phyloP scores from a whole-genome alignment of 2,888 invertebrate genomes.

The Physocephala rufipes region DNA sequence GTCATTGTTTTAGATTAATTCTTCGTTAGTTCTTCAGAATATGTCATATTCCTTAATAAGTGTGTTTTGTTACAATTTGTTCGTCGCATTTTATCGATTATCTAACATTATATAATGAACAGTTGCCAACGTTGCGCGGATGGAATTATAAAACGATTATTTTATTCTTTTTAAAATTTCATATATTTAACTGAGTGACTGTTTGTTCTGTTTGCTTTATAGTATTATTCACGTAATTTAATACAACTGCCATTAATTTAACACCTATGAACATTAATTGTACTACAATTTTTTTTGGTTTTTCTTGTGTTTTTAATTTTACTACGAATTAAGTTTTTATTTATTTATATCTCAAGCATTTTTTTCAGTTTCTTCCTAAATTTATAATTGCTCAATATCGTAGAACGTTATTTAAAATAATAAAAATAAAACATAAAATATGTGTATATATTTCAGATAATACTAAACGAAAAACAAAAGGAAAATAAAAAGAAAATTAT shows the following conservation, averaged over 20 bases:
- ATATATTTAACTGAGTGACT: too few relatives aligned
- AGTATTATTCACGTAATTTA: conserved; percentile 14
- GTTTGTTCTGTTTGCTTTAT: conserved; percentile 39
- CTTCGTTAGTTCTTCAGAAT: too few relatives aligned
- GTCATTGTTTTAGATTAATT: too few relatives aligned
- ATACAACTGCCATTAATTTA: too few relatives aligned
- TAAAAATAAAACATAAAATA: too few relatives aligned
- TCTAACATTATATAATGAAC: too few relatives aligned
- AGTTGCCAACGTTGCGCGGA: too few relatives aligned
- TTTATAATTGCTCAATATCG: conserved; percentile 39
- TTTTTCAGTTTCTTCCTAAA: conserved; percentile 27
- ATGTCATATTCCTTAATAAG: too few relatives aligned
- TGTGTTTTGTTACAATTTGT: too few relatives aligned
- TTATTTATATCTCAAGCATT: not conserved
- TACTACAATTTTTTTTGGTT: not conserved
- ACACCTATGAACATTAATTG: not conserved
- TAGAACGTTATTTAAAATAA: not conserved
- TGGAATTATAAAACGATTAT: not conserved
- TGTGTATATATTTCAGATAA: conserved; percentile 4
- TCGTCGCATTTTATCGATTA: too few relatives aligned
- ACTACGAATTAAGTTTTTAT: conserved; percentile 15
- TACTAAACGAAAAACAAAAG: too few relatives aligned
- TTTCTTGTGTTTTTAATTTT: conserved; percentile 7
- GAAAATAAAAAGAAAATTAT: not conserved
- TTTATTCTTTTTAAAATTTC: conserved; percentile 37